Conservation (phyloP, 2,113 vertebrate genomes). For the Podarcis cretensis region DNA sequence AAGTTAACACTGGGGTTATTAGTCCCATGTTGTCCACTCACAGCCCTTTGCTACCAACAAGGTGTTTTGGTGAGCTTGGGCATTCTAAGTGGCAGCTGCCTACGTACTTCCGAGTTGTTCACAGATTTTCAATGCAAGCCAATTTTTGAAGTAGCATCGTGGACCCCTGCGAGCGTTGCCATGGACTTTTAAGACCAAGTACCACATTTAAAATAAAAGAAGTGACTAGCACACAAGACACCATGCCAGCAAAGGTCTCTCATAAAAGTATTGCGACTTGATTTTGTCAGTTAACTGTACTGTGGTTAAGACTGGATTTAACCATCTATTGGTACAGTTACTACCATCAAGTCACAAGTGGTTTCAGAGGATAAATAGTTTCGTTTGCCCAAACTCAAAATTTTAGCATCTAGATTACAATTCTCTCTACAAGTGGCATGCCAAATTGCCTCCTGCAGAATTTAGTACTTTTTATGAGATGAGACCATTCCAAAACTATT, state of each 20-base stretch:
- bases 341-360: constrained; percentile 54
- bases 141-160: constrained; percentile 18
- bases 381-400: not conserved
- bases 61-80: not conserved
- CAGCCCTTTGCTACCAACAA: not conserved
- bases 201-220: constrained; percentile 55
- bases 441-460: constrained; percentile 36
- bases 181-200: constrained; percentile 45
- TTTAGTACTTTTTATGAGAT: constrained; percentile 81
- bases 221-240: constrained; percentile 71
- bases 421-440: constrained; percentile 39
- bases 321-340: constrained; percentile 65
- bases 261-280: constrained; percentile 73
- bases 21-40: not conserved
- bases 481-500: constrained; percentile 66
- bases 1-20: not conserved
- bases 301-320: not conserved
- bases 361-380: constrained; percentile 13
- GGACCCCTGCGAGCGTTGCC: constrained; percentile 50
- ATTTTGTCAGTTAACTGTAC: constrained; percentile 68
- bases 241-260: constrained; percentile 79
- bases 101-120: not conserved
- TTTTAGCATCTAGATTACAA: constrained; percentile 21
- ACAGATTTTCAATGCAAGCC: not conserved
- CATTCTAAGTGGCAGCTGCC: not conserved